Percentiles rank a stretch among this genome's conserved stretches.
Evolutionary conservation across 2,888 invertebrate genomes (phyloP).

Genomic region (Tinea semifulvella): DNA sequence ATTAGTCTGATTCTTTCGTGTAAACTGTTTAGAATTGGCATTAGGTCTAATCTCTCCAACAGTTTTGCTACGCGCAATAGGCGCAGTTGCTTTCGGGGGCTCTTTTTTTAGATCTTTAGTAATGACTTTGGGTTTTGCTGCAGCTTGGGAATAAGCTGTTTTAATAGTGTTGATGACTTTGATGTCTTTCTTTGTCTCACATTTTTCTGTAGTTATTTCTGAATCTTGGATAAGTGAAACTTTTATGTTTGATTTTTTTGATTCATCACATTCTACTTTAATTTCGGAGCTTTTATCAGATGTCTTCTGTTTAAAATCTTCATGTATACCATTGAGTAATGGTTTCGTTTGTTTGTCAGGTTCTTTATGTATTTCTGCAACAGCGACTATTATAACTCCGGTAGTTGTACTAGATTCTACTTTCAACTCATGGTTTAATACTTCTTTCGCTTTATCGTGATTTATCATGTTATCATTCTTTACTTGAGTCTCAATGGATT

Average conservation of each 20-base stretch:
- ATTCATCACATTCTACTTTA: too few relatives aligned
- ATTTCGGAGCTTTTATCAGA: neutral
- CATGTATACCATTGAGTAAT: neutral
- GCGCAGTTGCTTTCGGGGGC: slow-evolving; percentile 25
- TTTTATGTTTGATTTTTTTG: slow-evolving; percentile 26
- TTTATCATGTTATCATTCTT: slow-evolving; percentile 49
- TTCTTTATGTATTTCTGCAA: slow-evolving; percentile 8
- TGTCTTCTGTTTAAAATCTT: slow-evolving; percentile 4
- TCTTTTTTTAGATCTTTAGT: slow-evolving; percentile 31
- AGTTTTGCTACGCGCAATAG: slow-evolving; percentile 49
- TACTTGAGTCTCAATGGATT: slow-evolving; percentile 34
- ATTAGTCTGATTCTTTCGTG: slow-evolving; percentile 41
- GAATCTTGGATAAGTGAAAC: neutral
- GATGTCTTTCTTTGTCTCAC: slow-evolving; percentile 8
- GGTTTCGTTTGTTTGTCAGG: neutral
- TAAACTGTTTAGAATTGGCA: slow-evolving; percentile 31
- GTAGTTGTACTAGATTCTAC: neutral
- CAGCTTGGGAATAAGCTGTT: slow-evolving; percentile 61
- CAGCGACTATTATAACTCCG: slow-evolving; percentile 1
- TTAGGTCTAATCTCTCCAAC: slow-evolving; percentile 50
- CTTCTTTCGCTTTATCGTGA: slow-evolving; percentile 24
- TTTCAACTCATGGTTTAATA: slow-evolving; percentile 24
- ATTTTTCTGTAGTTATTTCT: slow-evolving; percentile 7
- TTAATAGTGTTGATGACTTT: slow-evolving; percentile 20
- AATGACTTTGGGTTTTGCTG: slow-evolving; percentile 53